These are phyloP conservation scores for Pedionomus torquatus DNA, from an alignment of 2,113 vertebrate species.

Conservation along the genomic window DNA sequence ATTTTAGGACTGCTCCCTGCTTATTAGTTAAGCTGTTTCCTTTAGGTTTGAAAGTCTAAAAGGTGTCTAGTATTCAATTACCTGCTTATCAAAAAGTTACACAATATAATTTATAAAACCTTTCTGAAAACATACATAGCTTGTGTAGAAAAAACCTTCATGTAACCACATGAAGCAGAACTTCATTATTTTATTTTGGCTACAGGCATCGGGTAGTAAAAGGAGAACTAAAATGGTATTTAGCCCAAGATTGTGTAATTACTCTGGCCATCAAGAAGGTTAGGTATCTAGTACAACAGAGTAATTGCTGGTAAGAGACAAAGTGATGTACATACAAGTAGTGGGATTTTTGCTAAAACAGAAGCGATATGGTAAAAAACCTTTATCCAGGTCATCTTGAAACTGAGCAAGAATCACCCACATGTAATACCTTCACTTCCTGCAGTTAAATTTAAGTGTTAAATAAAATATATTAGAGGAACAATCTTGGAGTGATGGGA, in stretches of 20 bases:
- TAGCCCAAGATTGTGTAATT: neutral
- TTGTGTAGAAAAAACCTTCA: neutral
- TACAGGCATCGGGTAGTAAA: neutral
- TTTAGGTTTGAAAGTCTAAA: constrained; percentile 14
- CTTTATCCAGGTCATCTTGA: neutral
- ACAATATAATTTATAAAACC: neutral
- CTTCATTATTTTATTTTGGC: neutral
- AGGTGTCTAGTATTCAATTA: neutral
- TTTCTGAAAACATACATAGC: neutral
- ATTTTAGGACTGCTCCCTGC: neutral
- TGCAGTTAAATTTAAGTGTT: neutral
- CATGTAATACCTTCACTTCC: rapidly evolving
- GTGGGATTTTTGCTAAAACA: neutral
- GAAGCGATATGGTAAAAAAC: neutral
- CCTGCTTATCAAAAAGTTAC: neutral
- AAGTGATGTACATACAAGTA: neutral
- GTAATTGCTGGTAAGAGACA: neutral
- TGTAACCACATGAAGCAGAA: neutral
- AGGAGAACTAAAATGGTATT: neutral
- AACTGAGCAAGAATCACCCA: neutral
- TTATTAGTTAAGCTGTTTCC: neutral
- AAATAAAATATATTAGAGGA: neutral
- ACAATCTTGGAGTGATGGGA: neutral
- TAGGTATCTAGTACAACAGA: neutral
- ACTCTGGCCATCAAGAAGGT: neutral